Conservation (phyloP, 2,113 vertebrate genomes). For the Anser brachyrhynchus region DNA sequence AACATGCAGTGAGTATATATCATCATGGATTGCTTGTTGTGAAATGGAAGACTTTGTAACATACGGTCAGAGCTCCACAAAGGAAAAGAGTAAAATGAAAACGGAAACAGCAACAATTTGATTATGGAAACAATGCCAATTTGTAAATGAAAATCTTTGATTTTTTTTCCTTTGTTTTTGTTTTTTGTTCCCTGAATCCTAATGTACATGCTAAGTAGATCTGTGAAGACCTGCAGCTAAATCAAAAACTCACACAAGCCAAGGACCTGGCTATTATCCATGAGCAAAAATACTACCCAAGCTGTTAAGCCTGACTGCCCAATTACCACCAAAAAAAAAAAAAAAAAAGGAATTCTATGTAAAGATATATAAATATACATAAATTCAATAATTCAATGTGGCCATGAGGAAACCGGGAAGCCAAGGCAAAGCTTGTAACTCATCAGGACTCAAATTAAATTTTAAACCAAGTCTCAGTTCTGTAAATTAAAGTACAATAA, state of each 20-base stretch:
- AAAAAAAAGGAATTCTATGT: neutral
- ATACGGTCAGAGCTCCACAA: neutral
- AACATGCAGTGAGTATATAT: neutral
- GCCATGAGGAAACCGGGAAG: neutral
- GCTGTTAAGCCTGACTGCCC: neutral
- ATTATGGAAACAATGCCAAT: slow-evolving; percentile 14
- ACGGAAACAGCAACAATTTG: neutral
- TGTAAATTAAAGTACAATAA: slow-evolving; percentile 22
- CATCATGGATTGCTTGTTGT: neutral
- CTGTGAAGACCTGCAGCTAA: neutral
- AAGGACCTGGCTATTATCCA: neutral
- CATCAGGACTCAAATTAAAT: neutral
- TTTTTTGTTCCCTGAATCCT: neutral
- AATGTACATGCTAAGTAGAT: neutral
- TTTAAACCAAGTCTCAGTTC: neutral
- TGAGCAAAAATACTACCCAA: neutral
- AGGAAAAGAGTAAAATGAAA: slow-evolving; percentile 11
- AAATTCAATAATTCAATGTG: neutral
- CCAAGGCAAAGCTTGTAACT: neutral
- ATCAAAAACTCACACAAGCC: neutral
- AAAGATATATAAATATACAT: neutral
- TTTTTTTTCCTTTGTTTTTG: accelerated
- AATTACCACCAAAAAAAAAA: neutral
- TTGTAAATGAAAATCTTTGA: slow-evolving; percentile 27
- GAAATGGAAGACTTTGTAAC: neutral